Conservation (phyloP, 1,140 invertebrate species). For the Campodea augens region DNA sequence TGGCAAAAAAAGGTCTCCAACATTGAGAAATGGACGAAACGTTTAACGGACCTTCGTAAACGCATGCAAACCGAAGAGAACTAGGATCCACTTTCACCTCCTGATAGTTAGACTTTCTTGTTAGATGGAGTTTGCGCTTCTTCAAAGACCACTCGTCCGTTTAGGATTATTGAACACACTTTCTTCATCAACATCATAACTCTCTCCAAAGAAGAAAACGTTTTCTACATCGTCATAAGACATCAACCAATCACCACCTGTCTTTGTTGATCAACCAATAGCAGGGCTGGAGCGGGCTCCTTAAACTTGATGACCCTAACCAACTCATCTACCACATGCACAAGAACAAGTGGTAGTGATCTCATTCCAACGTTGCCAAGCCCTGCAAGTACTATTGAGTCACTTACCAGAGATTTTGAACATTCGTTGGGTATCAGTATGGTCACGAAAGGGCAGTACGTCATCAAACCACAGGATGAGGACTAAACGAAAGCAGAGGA, state of each 20-base stretch:
- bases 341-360: too few relatives aligned
- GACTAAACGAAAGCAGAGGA: conserved; percentile 45
- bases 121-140: conserved; percentile 35
- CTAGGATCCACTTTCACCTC: conserved; percentile 46
- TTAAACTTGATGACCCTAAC: too few relatives aligned
- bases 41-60: conserved; percentile 61
- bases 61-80: conserved; percentile 68
- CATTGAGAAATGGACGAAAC: conserved; percentile 33
- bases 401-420: conserved; percentile 54
- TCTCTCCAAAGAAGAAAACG: too few relatives aligned
- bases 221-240: too few relatives aligned
- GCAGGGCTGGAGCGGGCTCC: too few relatives aligned
- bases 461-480: conserved; percentile 60
- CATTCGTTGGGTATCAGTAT: conserved; percentile 43
- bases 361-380: conserved; percentile 35
- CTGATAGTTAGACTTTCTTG: conserved; percentile 58
- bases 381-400: conserved; percentile 57
- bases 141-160: conserved; percentile 45
- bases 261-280: too few relatives aligned
- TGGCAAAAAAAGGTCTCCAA: conserved; percentile 18
- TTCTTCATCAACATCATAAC: conserved; percentile 69
- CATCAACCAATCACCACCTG: too few relatives aligned
- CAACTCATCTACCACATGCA: too few relatives aligned
- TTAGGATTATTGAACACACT: conserved; percentile 67
- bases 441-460: conserved; percentile 52